A percentile compares a stretch with the other conserved stretches of the same genome.
Evolutionary conservation across 2,797 vertebrate genomes (phyloP).

Genomic region (Pseudochaenichthys georgianus): DNA sequence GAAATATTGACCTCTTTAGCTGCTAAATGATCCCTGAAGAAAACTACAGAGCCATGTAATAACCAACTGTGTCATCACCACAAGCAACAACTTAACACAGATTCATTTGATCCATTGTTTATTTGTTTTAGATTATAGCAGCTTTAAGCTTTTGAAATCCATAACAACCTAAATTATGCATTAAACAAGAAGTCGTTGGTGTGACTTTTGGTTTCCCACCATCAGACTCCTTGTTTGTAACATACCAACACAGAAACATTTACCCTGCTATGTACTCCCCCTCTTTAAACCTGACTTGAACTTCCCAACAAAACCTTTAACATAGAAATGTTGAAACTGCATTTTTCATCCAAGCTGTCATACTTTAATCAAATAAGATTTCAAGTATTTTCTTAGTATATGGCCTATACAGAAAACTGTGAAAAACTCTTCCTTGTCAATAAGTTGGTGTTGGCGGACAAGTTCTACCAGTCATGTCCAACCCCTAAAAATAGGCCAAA

Average conservation of each 20-base stretch:
- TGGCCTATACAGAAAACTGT: neutral
- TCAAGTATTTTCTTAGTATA: neutral
- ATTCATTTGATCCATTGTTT: neutral
- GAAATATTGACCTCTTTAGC: neutral
- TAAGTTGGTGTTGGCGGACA: constrained; percentile 44
- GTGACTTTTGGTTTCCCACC: neutral
- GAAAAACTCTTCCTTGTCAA: constrained; percentile 42
- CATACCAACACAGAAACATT: neutral
- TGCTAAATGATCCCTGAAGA: neutral
- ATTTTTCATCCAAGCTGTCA: neutral
- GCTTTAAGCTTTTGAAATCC: neutral
- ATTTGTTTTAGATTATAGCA: neutral
- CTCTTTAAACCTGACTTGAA: constrained; percentile 8
- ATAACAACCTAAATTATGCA: neutral
- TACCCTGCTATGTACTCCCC: neutral
- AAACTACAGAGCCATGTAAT: neutral
- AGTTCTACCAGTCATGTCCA: constrained; percentile 62
- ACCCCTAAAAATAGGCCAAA: constrained; percentile 82
- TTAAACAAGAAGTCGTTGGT: neutral
- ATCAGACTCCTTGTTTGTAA: constrained; percentile 4
- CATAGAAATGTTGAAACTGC: constrained; percentile 22
- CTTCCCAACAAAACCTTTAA: constrained; percentile 37
- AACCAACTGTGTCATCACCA: neutral
- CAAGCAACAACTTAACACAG: neutral
- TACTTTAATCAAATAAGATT: constrained; percentile 2